phyloP scores from a whole-genome alignment of 2,113 vertebrate species.

The Prinia subflava region DNA sequence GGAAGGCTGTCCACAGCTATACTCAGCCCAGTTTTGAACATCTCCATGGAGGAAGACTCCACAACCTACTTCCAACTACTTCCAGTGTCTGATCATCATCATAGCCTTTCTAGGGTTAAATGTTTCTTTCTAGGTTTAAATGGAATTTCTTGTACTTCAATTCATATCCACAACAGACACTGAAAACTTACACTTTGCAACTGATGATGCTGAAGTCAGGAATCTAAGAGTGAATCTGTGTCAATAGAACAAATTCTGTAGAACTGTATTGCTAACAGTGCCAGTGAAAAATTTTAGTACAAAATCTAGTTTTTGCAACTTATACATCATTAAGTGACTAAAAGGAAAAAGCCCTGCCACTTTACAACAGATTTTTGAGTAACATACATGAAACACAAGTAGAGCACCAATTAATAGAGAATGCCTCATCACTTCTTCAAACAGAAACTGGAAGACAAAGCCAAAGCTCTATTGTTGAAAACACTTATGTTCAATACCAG shows the following conservation, averaged over 20 bases:
- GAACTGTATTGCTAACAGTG: not conserved
- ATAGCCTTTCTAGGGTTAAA: not conserved
- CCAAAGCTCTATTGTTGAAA: not conserved
- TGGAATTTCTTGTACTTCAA: not conserved
- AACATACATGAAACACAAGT: not conserved
- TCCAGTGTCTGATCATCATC: not conserved
- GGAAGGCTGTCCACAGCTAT: not conserved
- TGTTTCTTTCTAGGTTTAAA: not conserved
- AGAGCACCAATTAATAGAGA: not conserved
- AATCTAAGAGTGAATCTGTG: not conserved
- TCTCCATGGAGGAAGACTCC: not conserved
- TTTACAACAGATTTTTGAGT: not conserved
- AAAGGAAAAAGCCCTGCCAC: not conserved
- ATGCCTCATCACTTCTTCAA: not conserved
- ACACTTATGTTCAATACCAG: not conserved
- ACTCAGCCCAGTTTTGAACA: not conserved
- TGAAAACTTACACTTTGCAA: not conserved
- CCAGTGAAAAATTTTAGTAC: not conserved
- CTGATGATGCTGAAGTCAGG: not conserved
- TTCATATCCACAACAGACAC: not conserved
- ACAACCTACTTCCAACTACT: not conserved
- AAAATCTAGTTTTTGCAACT: not conserved
- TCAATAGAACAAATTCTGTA: not conserved
- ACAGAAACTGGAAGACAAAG: not conserved
- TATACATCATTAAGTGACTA: not conserved